Evolutionary conservation across 2,113 vertebrate genomes (phyloP), one percentile per base, ranked within the genome.

Genomic region (Heterocephalus glaber): DNA sequence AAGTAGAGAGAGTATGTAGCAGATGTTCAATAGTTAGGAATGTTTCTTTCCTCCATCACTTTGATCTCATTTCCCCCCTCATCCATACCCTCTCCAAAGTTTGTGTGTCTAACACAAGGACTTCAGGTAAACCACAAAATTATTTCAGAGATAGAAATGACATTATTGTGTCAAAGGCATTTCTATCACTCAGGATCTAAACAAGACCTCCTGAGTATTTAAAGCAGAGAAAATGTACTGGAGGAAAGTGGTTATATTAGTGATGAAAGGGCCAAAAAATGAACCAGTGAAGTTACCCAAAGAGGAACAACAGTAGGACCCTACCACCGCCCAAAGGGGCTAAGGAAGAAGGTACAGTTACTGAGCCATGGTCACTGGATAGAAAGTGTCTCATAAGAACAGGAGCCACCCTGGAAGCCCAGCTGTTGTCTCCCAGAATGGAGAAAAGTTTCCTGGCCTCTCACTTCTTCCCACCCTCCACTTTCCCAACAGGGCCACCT

Each of bases 181-280:
- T 41, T 90, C n/a, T 28, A 58, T 41, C 58, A 16, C 11, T 44
- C 47, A 49, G 41, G n/a, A 13, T 47, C 52, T 41, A 89, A 79
- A 38, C 52, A 90, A 63, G 22, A 70, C 44, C 90, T 68, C 28
- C 30, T 85, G 44, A 56, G 80, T 63, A 41, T 81, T 89, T 66
- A 60, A 76, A 82, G 47, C 33, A 33, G 16, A 79, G 7, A 44
- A 22, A 28, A 63, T 83, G 60, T 86, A 65, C 33, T 81, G 38
- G 26, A 38, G 61, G 35, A 86, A 92, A 61, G 1, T 38, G 47
- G 47, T 44, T 74, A 10, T 10, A 17, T 3, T 28, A 19, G 35
- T 58, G 76, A 80, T 56, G 28, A 68, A 84, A 94, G 16, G 10
- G 6, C 82, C 63, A 10, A 92, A 54, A 61, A 86, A 74, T 17